Conservation (phyloP, 2,113 vertebrate species). For the Chelonoidis abingdonii region DNA sequence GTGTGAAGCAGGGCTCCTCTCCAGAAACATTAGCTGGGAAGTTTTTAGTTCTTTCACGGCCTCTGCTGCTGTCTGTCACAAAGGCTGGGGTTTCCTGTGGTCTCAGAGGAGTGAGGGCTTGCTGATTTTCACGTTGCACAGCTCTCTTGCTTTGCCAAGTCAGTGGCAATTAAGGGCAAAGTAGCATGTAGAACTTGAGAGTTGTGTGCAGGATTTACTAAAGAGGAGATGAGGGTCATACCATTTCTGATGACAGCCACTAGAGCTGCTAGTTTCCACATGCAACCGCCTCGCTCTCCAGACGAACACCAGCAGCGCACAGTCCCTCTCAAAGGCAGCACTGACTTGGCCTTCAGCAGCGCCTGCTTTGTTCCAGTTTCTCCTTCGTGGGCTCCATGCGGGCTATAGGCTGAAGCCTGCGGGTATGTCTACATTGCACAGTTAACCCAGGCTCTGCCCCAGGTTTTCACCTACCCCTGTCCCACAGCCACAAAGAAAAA, state of each 20-base stretch:
- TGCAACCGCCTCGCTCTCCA: background rate
- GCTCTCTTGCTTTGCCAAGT: background rate
- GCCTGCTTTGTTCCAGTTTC: background rate
- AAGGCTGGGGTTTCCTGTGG: accelerated
- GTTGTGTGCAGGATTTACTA: background rate
- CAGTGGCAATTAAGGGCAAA: background rate
- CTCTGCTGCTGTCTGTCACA: accelerated
- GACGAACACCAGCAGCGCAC: too few species aligned
- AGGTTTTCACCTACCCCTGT: too few species aligned
- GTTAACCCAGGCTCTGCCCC: too few species aligned
- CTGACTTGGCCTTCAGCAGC: accelerated
- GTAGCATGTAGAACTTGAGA: accelerated
- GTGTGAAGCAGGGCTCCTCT: accelerated
- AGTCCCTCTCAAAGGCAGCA: background rate
- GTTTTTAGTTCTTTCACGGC: accelerated
- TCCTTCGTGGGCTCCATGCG: too few species aligned
- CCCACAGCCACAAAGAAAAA: background rate
- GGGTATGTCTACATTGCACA: too few species aligned
- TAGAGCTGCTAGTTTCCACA: accelerated
- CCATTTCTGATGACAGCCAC: background rate
- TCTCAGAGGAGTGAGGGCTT: accelerated
- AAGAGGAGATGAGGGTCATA: accelerated
- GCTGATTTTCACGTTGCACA: accelerated
- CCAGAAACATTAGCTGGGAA: background rate
- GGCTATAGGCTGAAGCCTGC: accelerated